Base-by-base conservation (phyloP, 2,797 vertebrate species). In the Arremon brunneinucha region DNA sequence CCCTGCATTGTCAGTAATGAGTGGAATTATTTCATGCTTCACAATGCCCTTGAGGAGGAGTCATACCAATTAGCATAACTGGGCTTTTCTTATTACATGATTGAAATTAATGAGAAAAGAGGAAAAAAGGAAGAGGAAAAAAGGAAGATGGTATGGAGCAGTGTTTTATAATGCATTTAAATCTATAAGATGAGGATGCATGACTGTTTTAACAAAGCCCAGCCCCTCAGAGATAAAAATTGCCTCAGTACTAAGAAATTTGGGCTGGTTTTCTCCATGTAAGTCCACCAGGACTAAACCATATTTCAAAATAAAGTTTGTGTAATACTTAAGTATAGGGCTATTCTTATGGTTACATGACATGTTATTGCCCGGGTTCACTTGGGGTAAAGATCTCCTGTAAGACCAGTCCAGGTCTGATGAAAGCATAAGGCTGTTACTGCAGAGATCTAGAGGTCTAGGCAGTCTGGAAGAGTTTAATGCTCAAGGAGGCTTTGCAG, bases 51-150 rank as follows among this genome's bases (percentile, higher is more conserved):
- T 93, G 94, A 81, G 83, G 67, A 52, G 16, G 49, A 95, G 74
- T 96, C 76, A 59, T 94, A 84, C 74, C 85, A 96, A 96, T 96
- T 96, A 97, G 75, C 63, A 70, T 78, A 92, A 91, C 76, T 88
- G 70, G 34, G 63, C 34, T 95, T 92, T 93, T 84, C 85, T 94
- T 94, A 84, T 94, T 94, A 72, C 70, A 82, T 71, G 83, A 88
- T 41, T 70, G 77, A 95, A 95, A 93, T 94, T 93, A 96, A 82
- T 80, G 85, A 90, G 63, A 86, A 34, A 20, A 78, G 16, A 59
- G 3, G 2, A 7, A 46, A 56, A 57, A 77, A 26, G 11, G 32
- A 30, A 12, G 3, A 3, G 2, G 2, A 1, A 0, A 5, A 67
- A 56, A 47, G 19, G 17, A 87, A 88, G 44, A 64, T 44, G n/a